Conservation (phyloP, 2,888 invertebrate genomes). For the Cryptus armator region DNA sequence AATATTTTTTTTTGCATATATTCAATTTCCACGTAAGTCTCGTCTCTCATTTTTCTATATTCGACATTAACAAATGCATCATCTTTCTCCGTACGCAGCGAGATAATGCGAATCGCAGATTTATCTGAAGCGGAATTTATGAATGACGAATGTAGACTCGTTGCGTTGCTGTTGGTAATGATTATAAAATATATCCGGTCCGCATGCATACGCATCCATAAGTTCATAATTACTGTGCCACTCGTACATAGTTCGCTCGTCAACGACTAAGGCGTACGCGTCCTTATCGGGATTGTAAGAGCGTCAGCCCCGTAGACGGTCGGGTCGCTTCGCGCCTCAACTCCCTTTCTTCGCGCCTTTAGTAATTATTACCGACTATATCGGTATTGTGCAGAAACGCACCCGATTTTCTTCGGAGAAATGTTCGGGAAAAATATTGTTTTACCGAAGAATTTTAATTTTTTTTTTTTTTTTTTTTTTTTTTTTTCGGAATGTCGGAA, state of each 20-base stretch:
- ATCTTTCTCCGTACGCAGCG: no score
- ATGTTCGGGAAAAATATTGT: no score
- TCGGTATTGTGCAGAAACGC: neutral
- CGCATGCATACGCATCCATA: constrained; percentile 31
- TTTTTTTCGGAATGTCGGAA: neutral
- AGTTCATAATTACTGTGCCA: constrained; percentile 50
- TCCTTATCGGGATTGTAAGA: constrained; percentile 69
- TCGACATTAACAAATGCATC: no score
- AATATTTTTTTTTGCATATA: no score
- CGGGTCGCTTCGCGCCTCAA: constrained; percentile 61
- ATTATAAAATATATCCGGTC: constrained; percentile 11
- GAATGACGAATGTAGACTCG: neutral
- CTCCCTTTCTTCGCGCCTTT: constrained; percentile 53
- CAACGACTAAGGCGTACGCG: constrained; percentile 72
- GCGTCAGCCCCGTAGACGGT: constrained; percentile 64
- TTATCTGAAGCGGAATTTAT: no score
- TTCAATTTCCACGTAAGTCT: no score
- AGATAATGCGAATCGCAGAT: no score
- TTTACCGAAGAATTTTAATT: neutral
- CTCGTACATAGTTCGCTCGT: constrained; percentile 62
- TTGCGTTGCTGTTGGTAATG: neutral
- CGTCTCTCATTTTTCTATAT: no score
- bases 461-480: neutral
- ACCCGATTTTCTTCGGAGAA: no score
- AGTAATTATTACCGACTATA: constrained; percentile 26